Conservation (phyloP, 2,113 vertebrate species). For the Chloropsis hardwickii region DNA sequence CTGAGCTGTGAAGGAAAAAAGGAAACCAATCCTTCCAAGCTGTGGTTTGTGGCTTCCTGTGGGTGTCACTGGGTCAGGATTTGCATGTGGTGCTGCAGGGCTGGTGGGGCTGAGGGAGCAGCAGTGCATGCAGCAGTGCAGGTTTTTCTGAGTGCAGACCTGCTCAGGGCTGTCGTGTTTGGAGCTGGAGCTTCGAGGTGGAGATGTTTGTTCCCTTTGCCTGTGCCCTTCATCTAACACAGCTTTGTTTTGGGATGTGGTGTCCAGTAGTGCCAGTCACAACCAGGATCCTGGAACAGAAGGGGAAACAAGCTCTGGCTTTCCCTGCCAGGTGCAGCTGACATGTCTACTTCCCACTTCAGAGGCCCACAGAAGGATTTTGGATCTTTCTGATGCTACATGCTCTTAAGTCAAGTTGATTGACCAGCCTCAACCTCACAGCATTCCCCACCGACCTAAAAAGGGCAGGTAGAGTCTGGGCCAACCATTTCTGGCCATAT, state of each 20-base stretch:
- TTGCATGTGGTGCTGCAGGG: not conserved
- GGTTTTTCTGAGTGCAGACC: not conserved
- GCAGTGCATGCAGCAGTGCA: not conserved
- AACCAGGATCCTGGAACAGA: not conserved
- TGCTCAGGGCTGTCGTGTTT: accelerated
- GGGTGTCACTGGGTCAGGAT: not conserved
- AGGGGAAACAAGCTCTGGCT: not conserved
- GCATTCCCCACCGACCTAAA: not conserved
- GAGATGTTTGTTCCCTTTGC: not conserved
- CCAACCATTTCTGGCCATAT: not conserved
- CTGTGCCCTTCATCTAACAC: not conserved
- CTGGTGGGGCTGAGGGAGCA: not conserved
- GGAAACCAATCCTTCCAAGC: not conserved
- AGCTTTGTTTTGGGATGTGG: not conserved
- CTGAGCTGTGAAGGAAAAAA: not conserved
- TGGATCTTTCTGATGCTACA: not conserved
- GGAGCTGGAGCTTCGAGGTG: not conserved
- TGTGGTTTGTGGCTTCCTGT: not conserved
- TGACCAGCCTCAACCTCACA: not conserved
- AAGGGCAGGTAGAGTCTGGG: not conserved
- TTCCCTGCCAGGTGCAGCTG: not conserved
- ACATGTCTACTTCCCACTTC: not conserved
- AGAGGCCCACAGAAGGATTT: not conserved
- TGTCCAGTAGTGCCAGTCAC: not conserved
- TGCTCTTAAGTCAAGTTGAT: not conserved